A percentile compares a stretch with the other conserved stretches of the same genome.
phyloP scores from a whole-genome alignment of 2,888 invertebrate species.

The Mythimna vitellina region DNA sequence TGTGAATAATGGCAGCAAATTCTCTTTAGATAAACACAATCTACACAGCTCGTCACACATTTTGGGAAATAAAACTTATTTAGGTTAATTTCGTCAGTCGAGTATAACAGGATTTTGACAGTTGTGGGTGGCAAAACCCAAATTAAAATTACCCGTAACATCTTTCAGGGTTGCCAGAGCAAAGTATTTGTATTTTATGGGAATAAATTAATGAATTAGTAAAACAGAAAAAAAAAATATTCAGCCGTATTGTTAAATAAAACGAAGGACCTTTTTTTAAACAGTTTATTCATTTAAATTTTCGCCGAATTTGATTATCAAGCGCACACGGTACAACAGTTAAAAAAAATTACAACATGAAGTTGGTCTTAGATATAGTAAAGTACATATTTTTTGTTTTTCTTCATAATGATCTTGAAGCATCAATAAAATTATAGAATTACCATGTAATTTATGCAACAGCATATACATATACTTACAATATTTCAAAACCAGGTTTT shows the following conservation, averaged over 20 bases:
- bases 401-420: background rate
- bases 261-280: conserved; percentile 1
- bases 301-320: background rate
- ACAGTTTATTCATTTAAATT: conserved; percentile 17
- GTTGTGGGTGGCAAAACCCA: conserved; percentile 33
- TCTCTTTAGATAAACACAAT: conserved; percentile 61
- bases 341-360: background rate
- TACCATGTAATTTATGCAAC: background rate
- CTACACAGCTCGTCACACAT: conserved; percentile 58
- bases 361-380: background rate
- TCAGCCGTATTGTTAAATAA: background rate
- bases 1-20: conserved; percentile 58
- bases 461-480: background rate
- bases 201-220: background rate
- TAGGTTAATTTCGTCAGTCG: conserved; percentile 41
- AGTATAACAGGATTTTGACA: conserved; percentile 59
- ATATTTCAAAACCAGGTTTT: background rate
- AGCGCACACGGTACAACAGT: background rate
- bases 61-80: conserved; percentile 16
- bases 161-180: conserved; percentile 1
- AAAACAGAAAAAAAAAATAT: background rate
- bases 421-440: background rate
- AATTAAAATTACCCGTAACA: conserved; percentile 22
- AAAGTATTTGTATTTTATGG: background rate
- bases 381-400: background rate